Base-by-base conservation (phyloP, 2,888 invertebrate genomes). In the Drosophila emarginata region DNA sequence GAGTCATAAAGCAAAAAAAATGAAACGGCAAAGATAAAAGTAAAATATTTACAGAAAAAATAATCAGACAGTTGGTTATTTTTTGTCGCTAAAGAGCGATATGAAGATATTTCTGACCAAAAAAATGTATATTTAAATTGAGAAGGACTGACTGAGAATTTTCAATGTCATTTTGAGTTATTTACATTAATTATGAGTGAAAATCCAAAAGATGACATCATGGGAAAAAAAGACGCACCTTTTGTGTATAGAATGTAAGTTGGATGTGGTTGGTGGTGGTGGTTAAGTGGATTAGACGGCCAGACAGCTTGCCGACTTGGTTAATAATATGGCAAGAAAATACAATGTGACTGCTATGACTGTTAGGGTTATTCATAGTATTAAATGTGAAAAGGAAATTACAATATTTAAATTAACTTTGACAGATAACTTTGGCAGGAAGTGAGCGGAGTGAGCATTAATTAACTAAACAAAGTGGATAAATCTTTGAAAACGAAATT, bases 1-100 rank as follows among this genome's bases (percentile, higher is more conserved):
- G 80, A 81, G 67, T 86, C 80, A 81, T 83, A 78, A 80, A 83
- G 60, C 40, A 53, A 65, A 64, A 39, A 51, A 51, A 23, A 7
- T 28, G 14, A 14, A 64, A 54, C 40, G 45, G 40, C 28, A 45
- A 45, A 39, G 79, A 79, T 77, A 64, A 79, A 79, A 69, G 73
- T 37, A 18, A 65, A 75, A 70, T 74, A 77, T 72, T 65, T 77
- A 67, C 67, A 67, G 28, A 11, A 70, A 58, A 63, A 62, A 69
- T 69, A 63, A 54, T 54, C 54, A 56, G 52, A 57, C 32, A 21
- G 70, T 18, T 60, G 39, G 67, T 68, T 57, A 4, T 1, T 18
- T 18, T 18, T n/a, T n/a, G n/a, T n/a, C n/a, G n/a, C n/a, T n/a
- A n/a, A n/a, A n/a, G n/a, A n/a, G n/a, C n/a, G n/a, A n/a, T n/a